Percentiles rank a stretch among this genome's conserved stretches.
These are phyloP conservation scores for Jacana jacana DNA, from an alignment of 2,113 vertebrate species.

Conservation along the genomic window DNA sequence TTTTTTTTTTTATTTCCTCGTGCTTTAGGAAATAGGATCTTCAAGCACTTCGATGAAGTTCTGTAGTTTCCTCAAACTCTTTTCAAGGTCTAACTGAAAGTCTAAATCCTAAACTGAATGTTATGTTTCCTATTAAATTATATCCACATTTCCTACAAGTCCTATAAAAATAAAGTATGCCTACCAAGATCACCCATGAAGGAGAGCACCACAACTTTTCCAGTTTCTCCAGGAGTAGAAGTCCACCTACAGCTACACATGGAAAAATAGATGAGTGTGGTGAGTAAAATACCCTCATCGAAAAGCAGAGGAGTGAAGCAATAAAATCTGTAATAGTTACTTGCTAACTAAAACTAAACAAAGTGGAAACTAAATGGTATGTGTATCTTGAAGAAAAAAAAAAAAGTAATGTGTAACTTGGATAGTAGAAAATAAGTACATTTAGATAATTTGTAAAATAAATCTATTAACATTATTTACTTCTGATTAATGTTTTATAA, in stretches of 20 bases:
- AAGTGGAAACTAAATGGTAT: background rate
- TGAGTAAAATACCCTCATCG: background rate
- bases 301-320: background rate
- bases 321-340: background rate
- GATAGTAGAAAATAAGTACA: background rate
- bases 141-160: background rate
- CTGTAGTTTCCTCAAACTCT: background rate
- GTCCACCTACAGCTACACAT: background rate
- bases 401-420: background rate
- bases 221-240: background rate
- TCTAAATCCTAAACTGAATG: conserved; percentile 6
- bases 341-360: background rate
- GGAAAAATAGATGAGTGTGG: background rate
- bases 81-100: conserved; percentile 15
- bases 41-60: conserved; percentile 11
- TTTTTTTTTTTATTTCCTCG: background rate
- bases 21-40: conserved; percentile 14
- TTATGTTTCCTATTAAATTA: conserved; percentile 16
- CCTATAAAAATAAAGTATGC: background rate
- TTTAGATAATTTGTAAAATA: background rate
- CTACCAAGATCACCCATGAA: fast-evolving
- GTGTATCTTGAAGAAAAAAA: background rate
- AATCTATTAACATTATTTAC: background rate
- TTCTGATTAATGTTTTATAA: background rate
- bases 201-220: background rate